Evolutionary conservation across 64 coral and sea anemone species (phyloP).

Genomic region (Anthopleura sola): DNA sequence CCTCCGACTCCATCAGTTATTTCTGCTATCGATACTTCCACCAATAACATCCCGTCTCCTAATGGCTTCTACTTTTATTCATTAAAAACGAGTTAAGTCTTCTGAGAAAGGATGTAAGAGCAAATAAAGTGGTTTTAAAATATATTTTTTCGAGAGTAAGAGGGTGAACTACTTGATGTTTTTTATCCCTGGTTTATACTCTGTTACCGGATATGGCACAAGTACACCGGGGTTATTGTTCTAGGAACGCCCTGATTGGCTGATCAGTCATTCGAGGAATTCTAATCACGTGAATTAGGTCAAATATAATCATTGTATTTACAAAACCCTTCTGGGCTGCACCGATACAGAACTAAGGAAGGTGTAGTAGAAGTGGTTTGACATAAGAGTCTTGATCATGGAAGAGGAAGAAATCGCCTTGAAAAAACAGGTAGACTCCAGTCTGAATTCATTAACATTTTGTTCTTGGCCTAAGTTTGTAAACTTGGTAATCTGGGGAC

Average conservation of each 20-base stretch:
- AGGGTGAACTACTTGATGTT: not conserved
- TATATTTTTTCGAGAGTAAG: not conserved
- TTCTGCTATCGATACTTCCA: not conserved
- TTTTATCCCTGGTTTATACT: not conserved
- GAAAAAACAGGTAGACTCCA: constrained; percentile 2
- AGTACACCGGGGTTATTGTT: not conserved
- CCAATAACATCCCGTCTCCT: not conserved
- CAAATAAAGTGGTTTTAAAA: not conserved
- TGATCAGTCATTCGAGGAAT: constrained; percentile 3
- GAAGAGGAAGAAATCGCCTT: constrained; percentile 20
- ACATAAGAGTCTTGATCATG: not conserved
- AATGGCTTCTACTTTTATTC: not conserved
- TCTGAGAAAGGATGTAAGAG: not conserved
- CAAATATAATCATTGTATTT: constrained; percentile 19
- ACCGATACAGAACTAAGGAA: not conserved
- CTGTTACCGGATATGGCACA: not conserved
- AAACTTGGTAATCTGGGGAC: not conserved
- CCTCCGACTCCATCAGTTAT: not conserved
- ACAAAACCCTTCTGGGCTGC: constrained; percentile 9
- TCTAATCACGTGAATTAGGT: constrained; percentile 33
- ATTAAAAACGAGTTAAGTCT: not conserved
- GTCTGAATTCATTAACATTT: not conserved
- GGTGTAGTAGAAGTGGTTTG: not conserved
- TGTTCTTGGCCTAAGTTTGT: not conserved
- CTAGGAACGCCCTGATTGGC: constrained; percentile 16